These are phyloP conservation scores for Erynnis tages DNA, from an alignment of 2,888 invertebrate genomes.

Conservation along the genomic window DNA sequence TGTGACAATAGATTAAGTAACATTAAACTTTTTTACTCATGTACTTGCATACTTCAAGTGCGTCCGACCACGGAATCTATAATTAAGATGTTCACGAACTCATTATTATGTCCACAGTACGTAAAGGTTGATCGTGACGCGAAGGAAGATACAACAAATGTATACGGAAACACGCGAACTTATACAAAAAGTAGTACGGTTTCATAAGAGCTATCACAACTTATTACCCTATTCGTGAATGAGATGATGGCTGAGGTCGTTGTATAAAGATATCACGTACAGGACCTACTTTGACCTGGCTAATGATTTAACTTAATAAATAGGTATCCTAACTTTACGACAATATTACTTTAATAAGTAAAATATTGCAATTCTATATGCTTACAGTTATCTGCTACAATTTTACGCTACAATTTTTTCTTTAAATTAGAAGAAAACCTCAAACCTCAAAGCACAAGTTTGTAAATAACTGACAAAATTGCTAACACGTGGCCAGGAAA, in stretches of 20 bases:
- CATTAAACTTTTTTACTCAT: too few species aligned
- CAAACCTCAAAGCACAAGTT: too few species aligned
- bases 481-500: too few species aligned
- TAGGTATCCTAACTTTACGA: too few species aligned
- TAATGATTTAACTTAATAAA: background rate
- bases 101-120: conserved; percentile 45
- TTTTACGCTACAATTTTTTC: too few species aligned
- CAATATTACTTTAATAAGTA: too few species aligned
- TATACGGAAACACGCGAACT: conserved; percentile 51
- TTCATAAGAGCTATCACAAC: conserved; percentile 30
- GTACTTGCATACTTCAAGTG: conserved; percentile 30
- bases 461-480: too few species aligned
- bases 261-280: background rate
- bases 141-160: conserved; percentile 34
- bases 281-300: too few species aligned
- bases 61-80: conserved; percentile 46
- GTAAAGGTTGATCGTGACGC: conserved; percentile 46
- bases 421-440: too few species aligned
- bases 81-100: conserved; percentile 56
- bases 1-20: too few species aligned
- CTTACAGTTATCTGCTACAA: too few species aligned
- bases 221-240: conserved; percentile 42
- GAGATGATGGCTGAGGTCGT: conserved; percentile 11
- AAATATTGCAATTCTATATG: too few species aligned
- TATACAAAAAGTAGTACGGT: conserved; percentile 42